Evolutionary conservation across 2,888 invertebrate genomes (phyloP).

Genomic region (Ectemnius lituratus): DNA sequence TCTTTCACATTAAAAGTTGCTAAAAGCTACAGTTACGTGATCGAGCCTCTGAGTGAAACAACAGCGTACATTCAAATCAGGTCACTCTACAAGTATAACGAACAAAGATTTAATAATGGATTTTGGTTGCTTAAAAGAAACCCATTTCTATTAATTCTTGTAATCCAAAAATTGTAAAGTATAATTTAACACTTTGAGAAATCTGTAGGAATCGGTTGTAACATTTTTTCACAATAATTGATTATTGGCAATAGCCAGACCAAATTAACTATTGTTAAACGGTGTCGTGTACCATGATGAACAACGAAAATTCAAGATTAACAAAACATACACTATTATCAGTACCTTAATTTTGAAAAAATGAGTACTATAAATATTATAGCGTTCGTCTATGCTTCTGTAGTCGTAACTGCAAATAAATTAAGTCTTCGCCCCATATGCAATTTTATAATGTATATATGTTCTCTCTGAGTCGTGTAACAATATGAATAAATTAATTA

Average conservation of each 20-base stretch:
- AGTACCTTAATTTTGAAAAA: conserved; percentile 10
- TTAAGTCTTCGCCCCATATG: conserved; percentile 28
- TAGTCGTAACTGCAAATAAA: conserved; percentile 30
- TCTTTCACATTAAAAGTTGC: background rate
- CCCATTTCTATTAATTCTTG: conserved; percentile 40
- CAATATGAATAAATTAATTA: conserved; percentile 41
- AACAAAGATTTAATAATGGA: background rate
- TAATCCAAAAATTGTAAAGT: conserved; percentile 21
- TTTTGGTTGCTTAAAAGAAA: conserved; percentile 5
- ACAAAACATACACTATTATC: conserved; percentile 16
- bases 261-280: background rate
- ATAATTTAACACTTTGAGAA: conserved; percentile 23
- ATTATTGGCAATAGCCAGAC: background rate
- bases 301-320: conserved; percentile 45
- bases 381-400: background rate
- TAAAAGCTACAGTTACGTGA: background rate
- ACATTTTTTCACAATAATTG: conserved; percentile 36
- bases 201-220: conserved; percentile 26
- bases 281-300: conserved; percentile 17
- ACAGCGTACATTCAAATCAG: conserved; percentile 26
- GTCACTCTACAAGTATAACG: conserved; percentile 29
- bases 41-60: background rate
- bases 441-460: conserved; percentile 41
- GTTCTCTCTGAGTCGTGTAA: conserved; percentile 31
- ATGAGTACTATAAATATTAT: background rate